A percentile compares a stretch with the other conserved stretches of the same genome.
Evolutionary conservation across 2,113 vertebrate species (phyloP).

Genomic region (Callipepla squamata): DNA sequence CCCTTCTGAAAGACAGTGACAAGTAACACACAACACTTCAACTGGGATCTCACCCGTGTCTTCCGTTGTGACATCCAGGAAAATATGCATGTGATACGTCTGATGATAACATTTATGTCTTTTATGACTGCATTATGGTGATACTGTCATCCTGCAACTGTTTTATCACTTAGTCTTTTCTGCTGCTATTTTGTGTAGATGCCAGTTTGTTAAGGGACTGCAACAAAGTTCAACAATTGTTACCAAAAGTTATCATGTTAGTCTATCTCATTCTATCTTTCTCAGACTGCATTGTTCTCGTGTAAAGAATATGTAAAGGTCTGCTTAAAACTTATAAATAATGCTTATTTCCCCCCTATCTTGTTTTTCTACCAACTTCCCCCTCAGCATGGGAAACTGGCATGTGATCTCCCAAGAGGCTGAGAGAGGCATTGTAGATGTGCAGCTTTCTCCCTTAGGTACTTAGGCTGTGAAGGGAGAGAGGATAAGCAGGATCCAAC

Average conservation of each 20-base stretch:
- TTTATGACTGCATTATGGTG: not conserved
- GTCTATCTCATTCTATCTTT: not conserved
- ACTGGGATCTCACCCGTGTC: not conserved
- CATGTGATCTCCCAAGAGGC: not conserved
- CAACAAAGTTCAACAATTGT: not conserved
- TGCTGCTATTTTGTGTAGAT: not conserved
- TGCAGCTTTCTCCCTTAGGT: not conserved
- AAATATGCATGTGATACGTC: not conserved
- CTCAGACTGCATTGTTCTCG: not conserved
- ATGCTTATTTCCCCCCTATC: not conserved
- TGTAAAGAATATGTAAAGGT: not conserved
- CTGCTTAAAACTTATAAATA: not conserved
- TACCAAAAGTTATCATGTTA: not conserved
- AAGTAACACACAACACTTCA: not conserved
- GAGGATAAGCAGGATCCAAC: not conserved
- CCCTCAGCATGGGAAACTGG: not conserved
- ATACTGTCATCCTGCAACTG: not conserved
- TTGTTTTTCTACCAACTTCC: not conserved
- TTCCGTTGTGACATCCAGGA: not conserved
- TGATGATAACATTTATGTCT: not conserved
- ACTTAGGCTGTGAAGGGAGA: not conserved
- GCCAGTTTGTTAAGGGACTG: not conserved
- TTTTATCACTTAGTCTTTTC: not conserved
- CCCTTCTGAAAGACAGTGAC: not conserved
- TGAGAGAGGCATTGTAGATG: not conserved